Conservation (phyloP, 2,113 vertebrate species). For the Sapajus apella region DNA sequence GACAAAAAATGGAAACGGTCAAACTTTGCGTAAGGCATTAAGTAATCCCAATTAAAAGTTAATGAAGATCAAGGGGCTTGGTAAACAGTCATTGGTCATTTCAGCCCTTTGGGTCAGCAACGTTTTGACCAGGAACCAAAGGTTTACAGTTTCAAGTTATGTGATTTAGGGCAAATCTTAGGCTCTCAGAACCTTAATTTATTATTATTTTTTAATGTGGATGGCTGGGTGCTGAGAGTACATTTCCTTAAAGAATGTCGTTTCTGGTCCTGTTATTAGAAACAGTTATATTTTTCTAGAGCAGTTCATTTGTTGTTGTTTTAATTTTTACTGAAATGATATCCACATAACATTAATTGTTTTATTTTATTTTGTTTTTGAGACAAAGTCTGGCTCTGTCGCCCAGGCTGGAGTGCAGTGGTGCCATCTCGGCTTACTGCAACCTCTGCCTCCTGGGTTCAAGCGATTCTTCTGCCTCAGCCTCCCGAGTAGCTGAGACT, state of each 20-base stretch:
- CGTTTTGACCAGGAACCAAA: background rate
- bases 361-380: background rate
- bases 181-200: background rate
- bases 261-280: constrained; percentile 4
- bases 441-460: too few species aligned
- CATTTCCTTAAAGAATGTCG: constrained; percentile 41
- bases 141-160: background rate
- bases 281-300: constrained; percentile 7
- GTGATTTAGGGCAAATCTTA: background rate
- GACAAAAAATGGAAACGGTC: constrained; percentile 34
- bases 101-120: background rate
- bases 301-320: background rate
- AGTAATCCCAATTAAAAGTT: constrained; percentile 1
- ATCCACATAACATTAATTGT: constrained; percentile 19
- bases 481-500: too few species aligned
- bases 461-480: too few species aligned
- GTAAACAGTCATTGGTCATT: background rate
- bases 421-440: too few species aligned
- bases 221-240: background rate
- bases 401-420: too few species aligned
- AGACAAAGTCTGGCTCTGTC: too few species aligned
- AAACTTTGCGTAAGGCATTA: background rate
- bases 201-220: background rate
- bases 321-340: constrained; percentile 15
- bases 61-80: background rate